These are phyloP conservation scores for Melinaea marsaeus DNA, from an alignment of 2,888 invertebrate genomes.

Conservation along the genomic window DNA sequence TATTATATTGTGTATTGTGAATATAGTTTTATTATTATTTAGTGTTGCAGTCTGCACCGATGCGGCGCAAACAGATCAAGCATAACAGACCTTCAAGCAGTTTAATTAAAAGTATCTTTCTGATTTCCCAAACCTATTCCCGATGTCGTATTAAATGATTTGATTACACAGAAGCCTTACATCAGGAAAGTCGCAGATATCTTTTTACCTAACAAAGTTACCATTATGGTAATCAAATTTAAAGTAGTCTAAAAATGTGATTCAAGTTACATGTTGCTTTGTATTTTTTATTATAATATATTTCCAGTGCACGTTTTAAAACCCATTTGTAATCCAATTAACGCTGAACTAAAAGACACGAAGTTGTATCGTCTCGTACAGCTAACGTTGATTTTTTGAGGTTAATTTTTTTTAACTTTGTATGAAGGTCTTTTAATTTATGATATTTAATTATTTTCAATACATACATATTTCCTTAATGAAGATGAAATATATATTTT, in stretches of 20 bases:
- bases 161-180: background rate
- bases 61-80: conserved; percentile 9
- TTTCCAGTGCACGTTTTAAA: conserved; percentile 14
- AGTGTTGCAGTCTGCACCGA: conserved; percentile 41
- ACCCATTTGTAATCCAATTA: conserved; percentile 20
- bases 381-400: background rate
- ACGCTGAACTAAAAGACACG: conserved; percentile 15
- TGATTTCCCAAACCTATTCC: background rate
- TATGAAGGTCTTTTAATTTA: background rate
- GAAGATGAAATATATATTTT: no score
- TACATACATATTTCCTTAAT: no score
- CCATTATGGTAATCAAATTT: background rate
- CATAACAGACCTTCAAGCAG: conserved; percentile 8
- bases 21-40: background rate
- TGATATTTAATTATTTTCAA: background rate
- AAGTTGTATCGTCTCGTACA: conserved; percentile 7
- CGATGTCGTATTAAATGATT: background rate
- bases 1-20: no score
- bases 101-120: conserved; percentile 13
- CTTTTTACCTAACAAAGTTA: background rate
- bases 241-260: background rate
- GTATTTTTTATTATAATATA: background rate
- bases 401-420: background rate
- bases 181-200: background rate
- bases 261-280: background rate